Conservation (phyloP, 2,888 invertebrate genomes). For the Rhagium mordax region DNA sequence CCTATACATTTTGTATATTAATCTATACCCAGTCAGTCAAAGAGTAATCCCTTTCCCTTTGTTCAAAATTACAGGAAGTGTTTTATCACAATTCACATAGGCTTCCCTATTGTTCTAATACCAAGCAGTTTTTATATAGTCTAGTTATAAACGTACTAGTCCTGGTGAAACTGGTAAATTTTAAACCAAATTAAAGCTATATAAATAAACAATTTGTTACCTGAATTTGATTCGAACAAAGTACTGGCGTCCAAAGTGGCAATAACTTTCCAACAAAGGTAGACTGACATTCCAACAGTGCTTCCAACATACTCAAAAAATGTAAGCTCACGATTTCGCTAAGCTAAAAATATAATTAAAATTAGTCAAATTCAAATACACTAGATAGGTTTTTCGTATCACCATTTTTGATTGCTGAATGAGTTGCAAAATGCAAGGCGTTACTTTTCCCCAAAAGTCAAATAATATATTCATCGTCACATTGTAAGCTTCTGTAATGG, state of each 20-base stretch:
- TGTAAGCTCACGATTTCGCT: slow-evolving; percentile 99
- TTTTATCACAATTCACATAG: too few species aligned
- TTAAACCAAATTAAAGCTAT: too few species aligned
- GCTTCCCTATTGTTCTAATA: too few species aligned
- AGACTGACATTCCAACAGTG: slow-evolving; percentile 94
- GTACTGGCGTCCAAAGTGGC: slow-evolving; percentile 96
- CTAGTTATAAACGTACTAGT: too few species aligned
- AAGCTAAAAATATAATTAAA: slow-evolving; percentile 79
- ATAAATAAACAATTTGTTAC: too few species aligned
- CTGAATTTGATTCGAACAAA: slow-evolving; percentile 91
- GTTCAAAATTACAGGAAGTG: too few species aligned
- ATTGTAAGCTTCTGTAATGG: slow-evolving; percentile 81
- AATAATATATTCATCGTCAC: slow-evolving; percentile 87
- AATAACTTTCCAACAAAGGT: slow-evolving; percentile 91
- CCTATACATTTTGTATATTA: too few species aligned
- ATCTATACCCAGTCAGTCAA: too few species aligned
- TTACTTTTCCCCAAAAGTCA: slow-evolving; percentile 99
- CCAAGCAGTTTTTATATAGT: too few species aligned
- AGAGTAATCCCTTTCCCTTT: too few species aligned
- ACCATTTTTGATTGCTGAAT: slow-evolving; percentile 93
- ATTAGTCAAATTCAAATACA: too few species aligned
- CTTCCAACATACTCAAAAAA: slow-evolving; percentile 95
- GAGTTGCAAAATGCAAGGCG: slow-evolving; percentile 94
- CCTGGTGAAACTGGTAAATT: too few species aligned
- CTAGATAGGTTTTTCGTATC: slow-evolving; percentile 62